A percentile compares a stretch with the other conserved stretches of the same genome.
Evolutionary conservation across 1,140 invertebrate species (phyloP).

Genomic region (Eubasilissa regina): DNA sequence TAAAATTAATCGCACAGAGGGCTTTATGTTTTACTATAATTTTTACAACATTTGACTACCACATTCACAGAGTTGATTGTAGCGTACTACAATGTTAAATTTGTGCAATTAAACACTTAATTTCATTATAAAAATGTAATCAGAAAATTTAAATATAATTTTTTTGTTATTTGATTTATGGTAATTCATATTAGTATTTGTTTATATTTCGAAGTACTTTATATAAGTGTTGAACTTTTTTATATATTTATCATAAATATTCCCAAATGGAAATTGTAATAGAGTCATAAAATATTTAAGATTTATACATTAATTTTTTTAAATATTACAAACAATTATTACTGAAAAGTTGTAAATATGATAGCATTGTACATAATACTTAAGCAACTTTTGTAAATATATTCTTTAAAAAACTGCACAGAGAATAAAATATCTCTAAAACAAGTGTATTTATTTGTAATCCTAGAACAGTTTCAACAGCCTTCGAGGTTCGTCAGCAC

Average conservation of each 20-base stretch:
- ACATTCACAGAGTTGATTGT: too few relatives aligned
- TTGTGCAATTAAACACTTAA: too few relatives aligned
- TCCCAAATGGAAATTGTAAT: slow-evolving; percentile 14
- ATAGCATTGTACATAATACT: slow-evolving; percentile 35
- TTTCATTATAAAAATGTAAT: neutral
- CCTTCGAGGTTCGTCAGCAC: neutral
- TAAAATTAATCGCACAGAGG: too few relatives aligned
- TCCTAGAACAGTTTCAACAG: neutral
- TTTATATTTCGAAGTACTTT: slow-evolving; percentile 16
- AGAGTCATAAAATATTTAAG: slow-evolving; percentile 19
- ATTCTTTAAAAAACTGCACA: slow-evolving; percentile 35
- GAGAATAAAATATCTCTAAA: slow-evolving; percentile 24
- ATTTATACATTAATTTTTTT: slow-evolving; percentile 2
- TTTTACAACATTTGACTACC: too few relatives aligned
- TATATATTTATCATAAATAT: slow-evolving; percentile 30
- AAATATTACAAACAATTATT: neutral
- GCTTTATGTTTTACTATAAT: too few relatives aligned
- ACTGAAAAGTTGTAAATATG: slow-evolving; percentile 13
- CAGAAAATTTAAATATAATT: slow-evolving; percentile 5
- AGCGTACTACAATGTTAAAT: too few relatives aligned
- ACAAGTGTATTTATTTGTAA: neutral
- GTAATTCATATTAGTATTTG: slow-evolving; percentile 20
- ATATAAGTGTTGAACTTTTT: slow-evolving; percentile 25
- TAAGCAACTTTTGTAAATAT: slow-evolving; percentile 21
- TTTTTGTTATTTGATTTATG: slow-evolving; percentile 14